Conservation (phyloP, 2,797 vertebrate species). For the Cichlasoma orientale region DNA sequence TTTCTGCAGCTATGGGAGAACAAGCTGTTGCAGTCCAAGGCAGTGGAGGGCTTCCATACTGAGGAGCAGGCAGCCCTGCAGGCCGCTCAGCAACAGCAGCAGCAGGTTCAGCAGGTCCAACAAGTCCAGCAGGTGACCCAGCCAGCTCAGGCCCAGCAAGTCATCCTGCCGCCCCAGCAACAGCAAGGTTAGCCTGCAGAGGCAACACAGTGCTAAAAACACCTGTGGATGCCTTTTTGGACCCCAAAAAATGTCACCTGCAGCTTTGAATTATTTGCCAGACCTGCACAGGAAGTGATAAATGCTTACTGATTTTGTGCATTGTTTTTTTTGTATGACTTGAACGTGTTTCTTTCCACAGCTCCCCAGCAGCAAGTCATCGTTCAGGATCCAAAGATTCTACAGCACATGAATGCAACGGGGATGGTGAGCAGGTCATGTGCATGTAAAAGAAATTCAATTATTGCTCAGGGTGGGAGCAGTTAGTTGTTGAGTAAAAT, state of each 20-base stretch:
- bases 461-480: fast-evolving
- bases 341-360: conserved; percentile 52
- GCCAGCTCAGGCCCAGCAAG: conserved; percentile 84
- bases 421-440: conserved; percentile 88
- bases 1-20: conserved; percentile 93
- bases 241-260: not conserved
- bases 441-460: not conserved
- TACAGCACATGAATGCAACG: conserved; percentile 94
- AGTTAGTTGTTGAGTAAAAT: not conserved
- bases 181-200: conserved; percentile 84
- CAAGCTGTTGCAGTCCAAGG: conserved; percentile 97
- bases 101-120: conserved; percentile 73
- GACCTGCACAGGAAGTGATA: not conserved
- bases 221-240: not conserved
- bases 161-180: conserved; percentile 89
- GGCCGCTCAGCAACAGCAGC: conserved; percentile 86
- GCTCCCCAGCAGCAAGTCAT: conserved; percentile 96
- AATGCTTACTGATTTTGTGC: fast-evolving
- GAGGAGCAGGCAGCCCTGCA: conserved; percentile 94
- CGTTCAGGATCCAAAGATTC: conserved; percentile 92
- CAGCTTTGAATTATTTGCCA: fast-evolving
- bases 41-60: conserved; percentile 96
- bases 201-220: not conserved
- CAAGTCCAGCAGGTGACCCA: conserved; percentile 78
- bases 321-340: not conserved